Conservation (phyloP, 2,113 vertebrate genomes). For the Triplophysa rosa region DNA sequence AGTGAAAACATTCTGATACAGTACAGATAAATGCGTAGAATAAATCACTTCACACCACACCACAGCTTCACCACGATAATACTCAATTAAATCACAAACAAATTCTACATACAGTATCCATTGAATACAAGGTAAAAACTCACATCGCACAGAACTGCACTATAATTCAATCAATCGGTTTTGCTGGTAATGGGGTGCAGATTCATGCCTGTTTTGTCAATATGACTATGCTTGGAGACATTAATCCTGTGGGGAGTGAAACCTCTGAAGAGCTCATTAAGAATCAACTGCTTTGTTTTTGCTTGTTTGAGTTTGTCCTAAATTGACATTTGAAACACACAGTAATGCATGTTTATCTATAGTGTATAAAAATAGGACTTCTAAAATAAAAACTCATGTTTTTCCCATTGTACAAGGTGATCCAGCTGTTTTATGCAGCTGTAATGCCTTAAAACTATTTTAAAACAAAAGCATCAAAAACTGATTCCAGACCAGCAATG, state of each 20-base stretch:
- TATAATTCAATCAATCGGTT: no score
- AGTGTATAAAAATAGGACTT: background rate
- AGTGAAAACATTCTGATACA: no score
- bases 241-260: constrained; percentile 36
- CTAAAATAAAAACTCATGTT: no score
- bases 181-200: constrained; percentile 24
- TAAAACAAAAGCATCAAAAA: background rate
- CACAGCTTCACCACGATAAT: no score
- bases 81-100: no score
- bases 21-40: no score
- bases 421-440: no score
- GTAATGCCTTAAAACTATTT: background rate
- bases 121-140: no score
- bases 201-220: constrained; percentile 5
- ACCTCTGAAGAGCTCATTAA: constrained; percentile 29
- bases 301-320: background rate
- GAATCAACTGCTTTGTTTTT: background rate
- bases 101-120: no score
- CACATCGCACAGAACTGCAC: no score
- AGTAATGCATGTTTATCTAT: background rate
- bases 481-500: background rate
- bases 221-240: constrained; percentile 23
- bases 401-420: no score
- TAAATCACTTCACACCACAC: no score
- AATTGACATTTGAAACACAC: background rate